Base-by-base conservation (phyloP, 2,888 invertebrate genomes). In the Heterodera filipjevi region DNA sequence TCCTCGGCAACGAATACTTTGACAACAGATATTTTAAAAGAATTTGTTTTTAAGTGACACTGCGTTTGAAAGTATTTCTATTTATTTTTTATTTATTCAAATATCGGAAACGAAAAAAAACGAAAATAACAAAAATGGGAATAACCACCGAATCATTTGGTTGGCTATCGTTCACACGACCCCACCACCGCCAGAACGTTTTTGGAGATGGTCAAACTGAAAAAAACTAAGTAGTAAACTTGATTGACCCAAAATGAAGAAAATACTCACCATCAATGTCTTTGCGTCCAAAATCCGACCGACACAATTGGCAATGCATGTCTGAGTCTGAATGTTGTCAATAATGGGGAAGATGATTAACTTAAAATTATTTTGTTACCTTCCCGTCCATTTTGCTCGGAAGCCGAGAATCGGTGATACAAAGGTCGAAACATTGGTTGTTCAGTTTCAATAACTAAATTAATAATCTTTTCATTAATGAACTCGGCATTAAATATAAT, bases 281-380 rank as follows among this genome's bases (percentile, higher is more conserved):
- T 84, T 83, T 33, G 87, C 87, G 78, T 87, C 87, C 77, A 87
- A 82, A 86, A 87, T 86, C 70, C 87, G 85, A 78, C 87, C 85
- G 32, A 87, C 87, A 79, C 87, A 87, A 80, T 87, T 87, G 82
- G 84, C 76, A 80, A 86, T 22, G 66, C 78, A 85, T 3, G 76
- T 71, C 66, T 82, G 70, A 35, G 68, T 44, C 75, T 75, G 46
- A 33, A 19, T 14, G n/a, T n/a, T n/a, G n/a, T n/a, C n/a, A n/a
- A n/a, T n/a, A n/a, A 39, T 35, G 5, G 16, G 22, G 6, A 53
- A 39, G 3, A 27, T 75, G 14, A 30, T 79, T 79, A 12, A 16
- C 16, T 46, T 79, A 30, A 5, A 44, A 32, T 30, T 76, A 59
- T 27, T 78, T 30, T 12, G 49, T 22, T 32, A 85, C 84, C 80